Evolutionary conservation across 2,888 invertebrate species (phyloP).

Genomic region (Pyrochroa serraticornis): DNA sequence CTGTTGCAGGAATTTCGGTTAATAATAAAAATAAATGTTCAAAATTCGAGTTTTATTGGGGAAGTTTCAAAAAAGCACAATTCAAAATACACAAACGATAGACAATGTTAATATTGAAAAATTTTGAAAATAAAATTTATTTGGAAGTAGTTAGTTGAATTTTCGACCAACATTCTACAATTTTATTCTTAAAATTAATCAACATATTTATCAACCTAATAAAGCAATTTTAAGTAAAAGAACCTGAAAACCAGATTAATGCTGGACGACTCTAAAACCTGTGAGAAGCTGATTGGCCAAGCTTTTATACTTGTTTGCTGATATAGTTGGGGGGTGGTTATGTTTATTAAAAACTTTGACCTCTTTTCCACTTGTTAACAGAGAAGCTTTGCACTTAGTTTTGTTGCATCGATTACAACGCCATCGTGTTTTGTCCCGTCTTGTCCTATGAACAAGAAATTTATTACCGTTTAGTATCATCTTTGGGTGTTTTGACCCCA

Average conservation of each 20-base stretch:
- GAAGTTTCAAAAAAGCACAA: no score
- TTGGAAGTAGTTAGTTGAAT: no score
- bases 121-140: no score
- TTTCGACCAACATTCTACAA: no score
- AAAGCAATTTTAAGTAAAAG: no score
- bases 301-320: no score
- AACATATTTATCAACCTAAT: no score
- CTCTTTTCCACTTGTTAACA: constrained; percentile 14
- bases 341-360: constrained; percentile 5
- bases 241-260: no score
- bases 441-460: not conserved
- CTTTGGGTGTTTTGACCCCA: constrained; percentile 34
- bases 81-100: no score
- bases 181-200: not conserved
- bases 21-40: not conserved
- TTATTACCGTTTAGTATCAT: constrained; percentile 34
- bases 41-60: not conserved
- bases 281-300: no score
- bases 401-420: constrained; percentile 20
- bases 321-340: constrained; percentile 5
- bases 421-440: constrained; percentile 19
- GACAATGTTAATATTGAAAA: no score
- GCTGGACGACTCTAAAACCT: no score
- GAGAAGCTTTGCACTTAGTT: constrained; percentile 18
- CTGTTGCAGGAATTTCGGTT: not conserved